Percentiles rank a stretch among this genome's conserved stretches.
Conservation (phyloP, 2,888 invertebrate genomes). For the Synanthedon tipuliformis region DNA sequence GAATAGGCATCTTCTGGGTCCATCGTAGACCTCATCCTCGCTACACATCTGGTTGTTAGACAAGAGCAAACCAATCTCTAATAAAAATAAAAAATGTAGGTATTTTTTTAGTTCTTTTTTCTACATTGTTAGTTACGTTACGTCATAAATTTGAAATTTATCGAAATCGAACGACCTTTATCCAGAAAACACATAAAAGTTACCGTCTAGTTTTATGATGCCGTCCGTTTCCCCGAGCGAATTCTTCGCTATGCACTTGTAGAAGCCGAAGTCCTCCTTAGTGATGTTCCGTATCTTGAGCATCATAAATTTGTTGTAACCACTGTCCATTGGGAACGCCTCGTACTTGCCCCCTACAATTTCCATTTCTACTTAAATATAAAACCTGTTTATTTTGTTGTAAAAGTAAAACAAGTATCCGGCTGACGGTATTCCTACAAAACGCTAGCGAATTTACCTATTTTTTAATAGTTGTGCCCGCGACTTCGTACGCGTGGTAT, state of each 20-base stretch:
- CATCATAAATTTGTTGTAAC: conserved; percentile 93
- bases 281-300: conserved; percentile 88
- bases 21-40: no score
- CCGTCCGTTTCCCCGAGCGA: conserved; percentile 91
- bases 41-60: no score
- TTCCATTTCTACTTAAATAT: conserved; percentile 73
- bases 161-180: not conserved
- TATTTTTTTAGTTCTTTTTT: no score
- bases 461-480: no score
- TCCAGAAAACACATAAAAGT: conserved; percentile 23
- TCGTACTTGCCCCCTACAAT: conserved; percentile 91
- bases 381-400: conserved; percentile 34
- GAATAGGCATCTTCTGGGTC: no score
- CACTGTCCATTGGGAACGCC: conserved; percentile 86
- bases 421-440: conserved; percentile 6
- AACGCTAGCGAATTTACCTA: not conserved
- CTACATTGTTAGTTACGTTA: no score
- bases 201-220: conserved; percentile 90
- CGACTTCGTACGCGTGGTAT: no score
- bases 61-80: no score
- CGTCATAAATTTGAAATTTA: not conserved
- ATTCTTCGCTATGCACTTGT: conserved; percentile 93
- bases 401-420: not conserved
- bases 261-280: conserved; percentile 86
- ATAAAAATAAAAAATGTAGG: no score